Evolutionary conservation across 2,888 invertebrate genomes (phyloP), one percentile per base, ranked within the genome.

Genomic region (Lepidonotus clava): DNA sequence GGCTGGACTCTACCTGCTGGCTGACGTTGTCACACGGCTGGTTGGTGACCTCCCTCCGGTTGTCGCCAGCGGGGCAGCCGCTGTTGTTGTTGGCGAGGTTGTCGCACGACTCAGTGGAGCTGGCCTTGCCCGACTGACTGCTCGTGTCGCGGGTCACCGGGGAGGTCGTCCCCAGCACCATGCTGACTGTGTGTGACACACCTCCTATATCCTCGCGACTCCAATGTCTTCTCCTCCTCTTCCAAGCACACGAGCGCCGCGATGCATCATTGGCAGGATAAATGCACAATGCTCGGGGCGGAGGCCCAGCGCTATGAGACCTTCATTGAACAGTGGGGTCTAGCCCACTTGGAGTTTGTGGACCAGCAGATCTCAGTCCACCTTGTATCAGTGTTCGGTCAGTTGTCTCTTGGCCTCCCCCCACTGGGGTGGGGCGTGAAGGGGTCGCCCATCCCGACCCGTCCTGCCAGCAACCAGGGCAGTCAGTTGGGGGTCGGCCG

Each of bases 81-180:
- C n/a, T 18, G 38, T 0, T 71, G 71, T 71, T n/a, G 36, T 71
- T 2, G n/a, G 18, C 14, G 38, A 18, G 38, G 6, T 6, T 34
- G 71, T 61, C 71, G 38, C 36, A 14, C 21, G 71, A 71, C n/a
- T 38, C 71, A 4, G 36, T 38, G 4, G 38, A 71, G 34, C 36
- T 38, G 4, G 34, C 34, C 71, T 71, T 36, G 8, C 38, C 71
- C 38, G 34, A 14, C 38, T 1, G 38, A 24, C 46, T 11, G 46
- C 46, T 46, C 46, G 46, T 8, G 8, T 18, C 46, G 18, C 18
- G 46, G 46, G 8, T 46, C 21, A 71, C 71, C 1, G 71, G 71
- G 38, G 71, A 71, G 14, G 71, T 71, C 2, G 71, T 71, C 11
- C 71, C 71, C 71, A 71, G 38, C 36, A 71, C 71, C 71, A 71